Conservation (phyloP, 2,888 invertebrate species). For the Gisinianus flammeolus region DNA sequence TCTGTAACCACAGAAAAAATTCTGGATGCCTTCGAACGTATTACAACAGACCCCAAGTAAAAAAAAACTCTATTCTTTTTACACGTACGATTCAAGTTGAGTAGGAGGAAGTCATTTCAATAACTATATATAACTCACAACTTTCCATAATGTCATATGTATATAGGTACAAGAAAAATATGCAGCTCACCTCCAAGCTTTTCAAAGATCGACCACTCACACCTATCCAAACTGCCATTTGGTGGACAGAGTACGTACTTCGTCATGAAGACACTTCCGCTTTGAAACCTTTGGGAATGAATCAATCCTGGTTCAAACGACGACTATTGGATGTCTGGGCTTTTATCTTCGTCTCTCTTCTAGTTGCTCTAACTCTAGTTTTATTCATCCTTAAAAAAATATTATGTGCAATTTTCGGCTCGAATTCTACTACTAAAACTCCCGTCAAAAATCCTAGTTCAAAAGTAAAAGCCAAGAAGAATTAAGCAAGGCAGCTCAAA, state of each 20-base stretch:
- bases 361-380: not conserved
- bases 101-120: not conserved
- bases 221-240: conserved; percentile 44
- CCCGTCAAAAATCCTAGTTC: not conserved
- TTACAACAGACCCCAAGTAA: conserved; percentile 34
- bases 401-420: conserved; percentile 1
- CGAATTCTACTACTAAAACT: not conserved
- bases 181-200: conserved; percentile 34
- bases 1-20: conserved; percentile 63
- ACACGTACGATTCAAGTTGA: not conserved
- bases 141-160: not conserved
- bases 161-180: conserved; percentile 42
- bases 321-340: conserved; percentile 39
- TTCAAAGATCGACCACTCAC: conserved; percentile 45
- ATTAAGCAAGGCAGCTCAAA: no score
- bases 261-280: conserved; percentile 34
- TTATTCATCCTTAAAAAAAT: not conserved
- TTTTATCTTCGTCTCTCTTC: conserved; percentile 8
- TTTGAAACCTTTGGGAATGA: conserved; percentile 26
- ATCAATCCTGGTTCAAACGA: conserved; percentile 39
- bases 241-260: conserved; percentile 50
- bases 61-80: not conserved
- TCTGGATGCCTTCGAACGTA: conserved; percentile 30
- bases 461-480: not conserved
- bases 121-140: not conserved